Evolutionary conservation across 2,797 vertebrate species (phyloP).

Genomic region (Nasua narica): DNA sequence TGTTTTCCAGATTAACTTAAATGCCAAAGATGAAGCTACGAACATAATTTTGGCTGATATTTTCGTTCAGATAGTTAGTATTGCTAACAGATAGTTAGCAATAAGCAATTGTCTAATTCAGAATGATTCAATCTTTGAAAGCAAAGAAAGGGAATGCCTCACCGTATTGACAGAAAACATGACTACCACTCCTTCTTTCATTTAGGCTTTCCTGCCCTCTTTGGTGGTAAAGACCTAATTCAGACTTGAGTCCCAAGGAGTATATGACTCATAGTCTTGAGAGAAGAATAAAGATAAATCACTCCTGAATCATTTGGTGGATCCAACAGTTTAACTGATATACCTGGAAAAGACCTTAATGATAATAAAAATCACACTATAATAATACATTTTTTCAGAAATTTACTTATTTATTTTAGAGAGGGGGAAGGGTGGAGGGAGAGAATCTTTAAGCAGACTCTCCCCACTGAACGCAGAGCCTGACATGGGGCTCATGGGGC

Average conservation of each 20-base stretch:
- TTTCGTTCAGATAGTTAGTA: constrained; percentile 79
- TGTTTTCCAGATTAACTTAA: constrained; percentile 66
- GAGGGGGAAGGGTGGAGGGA: neutral
- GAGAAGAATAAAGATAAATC: neutral
- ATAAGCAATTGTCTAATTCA: constrained; percentile 63
- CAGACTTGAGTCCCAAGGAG: neutral
- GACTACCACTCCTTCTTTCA: neutral
- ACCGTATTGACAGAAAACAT: neutral
- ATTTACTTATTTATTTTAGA: neutral
- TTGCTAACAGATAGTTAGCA: constrained; percentile 71
- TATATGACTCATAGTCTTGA: neutral
- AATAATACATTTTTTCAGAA: neutral
- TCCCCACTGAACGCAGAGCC: neutral
- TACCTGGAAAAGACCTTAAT: neutral
- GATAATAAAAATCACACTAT: neutral
- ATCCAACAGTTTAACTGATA: neutral
- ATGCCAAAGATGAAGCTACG: constrained; percentile 66
- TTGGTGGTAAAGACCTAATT: neutral
- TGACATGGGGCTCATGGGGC: neutral
- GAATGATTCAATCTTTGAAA: constrained; percentile 65
- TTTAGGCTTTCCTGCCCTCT: neutral
- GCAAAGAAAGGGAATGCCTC: neutral
- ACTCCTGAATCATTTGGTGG: neutral
- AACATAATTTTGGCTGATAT: constrained; percentile 76
- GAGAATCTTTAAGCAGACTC: neutral